Base-by-base conservation (phyloP, 2,113 vertebrate species). In the Dipodomys ordii region DNA sequence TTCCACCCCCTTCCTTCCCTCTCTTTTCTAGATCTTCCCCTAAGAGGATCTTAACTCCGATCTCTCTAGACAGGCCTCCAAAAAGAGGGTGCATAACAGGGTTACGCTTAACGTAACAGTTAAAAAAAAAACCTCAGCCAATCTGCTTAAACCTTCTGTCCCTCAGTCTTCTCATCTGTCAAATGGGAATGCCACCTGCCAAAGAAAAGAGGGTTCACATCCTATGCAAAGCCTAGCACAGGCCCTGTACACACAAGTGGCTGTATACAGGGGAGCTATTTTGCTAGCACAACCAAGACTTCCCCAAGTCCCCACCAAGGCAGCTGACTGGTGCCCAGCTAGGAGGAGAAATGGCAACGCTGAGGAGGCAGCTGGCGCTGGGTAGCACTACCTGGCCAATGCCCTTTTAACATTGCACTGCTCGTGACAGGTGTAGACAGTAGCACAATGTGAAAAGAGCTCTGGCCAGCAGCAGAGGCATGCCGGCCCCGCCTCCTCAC, bases 391-490 rank as follows among this genome's bases (percentile, higher is more conserved):
- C 93, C n/a, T 6, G 69, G 97, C 97, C 97, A 78, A 97, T 97
- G 97, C 97, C 97, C 97, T 98, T 98, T 98, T 97, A 95, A 98
- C 97, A 98, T 98, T 97, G 97, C 97, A 98, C 97, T 98, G 97
- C 97, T 97, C 87, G 97, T 95, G 95, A 92, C 22, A 83, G 96
- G 96, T 72, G 94, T 86, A 97, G 95, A 97, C 97, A 98, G 97
- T 97, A 98, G 97, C 97, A 97, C 97, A 98, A 98, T 98, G 97
- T 97, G 95, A 97, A 97, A 98, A 98, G 97, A 97, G 97, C 97
- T 39, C 90, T 53, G 97, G 97, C 96, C 97, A 79, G 96, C 96
- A 95, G 97, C 90, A 91, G 68, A 44, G 78, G 57, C 60, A 11
- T 6, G 90, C 91, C 18, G 19, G 72, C 65, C 25, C 81, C 86